Conservation (phyloP, 2,797 vertebrate genomes). For the Platyrinchus mystaceus region DNA sequence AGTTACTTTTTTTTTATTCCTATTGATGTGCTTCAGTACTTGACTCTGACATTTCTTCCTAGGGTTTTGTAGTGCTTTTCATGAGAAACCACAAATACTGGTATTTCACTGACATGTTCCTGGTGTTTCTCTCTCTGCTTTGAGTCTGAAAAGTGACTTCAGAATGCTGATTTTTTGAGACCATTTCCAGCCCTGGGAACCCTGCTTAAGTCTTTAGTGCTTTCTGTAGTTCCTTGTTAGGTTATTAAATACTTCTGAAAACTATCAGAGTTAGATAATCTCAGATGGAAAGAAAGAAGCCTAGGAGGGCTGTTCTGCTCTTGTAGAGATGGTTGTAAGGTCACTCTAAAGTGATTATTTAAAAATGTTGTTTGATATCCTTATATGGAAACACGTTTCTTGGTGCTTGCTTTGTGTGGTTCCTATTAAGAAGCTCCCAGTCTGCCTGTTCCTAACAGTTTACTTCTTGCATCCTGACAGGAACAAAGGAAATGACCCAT, state of each 20-base stretch:
- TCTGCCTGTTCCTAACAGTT: slow-evolving; percentile 37
- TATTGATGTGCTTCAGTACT: background rate
- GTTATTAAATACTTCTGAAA: background rate
- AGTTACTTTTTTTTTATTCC: background rate
- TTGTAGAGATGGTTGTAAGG: background rate
- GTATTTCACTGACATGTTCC: background rate
- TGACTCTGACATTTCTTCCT: background rate
- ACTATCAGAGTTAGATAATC: background rate
- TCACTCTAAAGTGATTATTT: background rate
- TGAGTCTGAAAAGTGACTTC: background rate
- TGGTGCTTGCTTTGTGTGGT: background rate
- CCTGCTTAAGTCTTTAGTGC: background rate
- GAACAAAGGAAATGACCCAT: slow-evolving; percentile 71
- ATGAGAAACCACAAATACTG: background rate
- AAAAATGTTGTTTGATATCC: background rate
- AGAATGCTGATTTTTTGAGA: background rate
- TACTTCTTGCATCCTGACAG: slow-evolving; percentile 67
- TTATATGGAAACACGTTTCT: background rate
- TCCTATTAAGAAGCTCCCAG: slow-evolving; percentile 48
- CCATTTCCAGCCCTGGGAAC: background rate
- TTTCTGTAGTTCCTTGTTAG: background rate
- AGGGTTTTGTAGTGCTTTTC: background rate
- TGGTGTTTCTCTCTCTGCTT: background rate
- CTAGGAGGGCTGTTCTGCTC: background rate
- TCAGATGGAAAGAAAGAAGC: background rate